phyloP scores from a whole-genome alignment of 2,113 vertebrate species.

The Typhlomys cinereus region DNA sequence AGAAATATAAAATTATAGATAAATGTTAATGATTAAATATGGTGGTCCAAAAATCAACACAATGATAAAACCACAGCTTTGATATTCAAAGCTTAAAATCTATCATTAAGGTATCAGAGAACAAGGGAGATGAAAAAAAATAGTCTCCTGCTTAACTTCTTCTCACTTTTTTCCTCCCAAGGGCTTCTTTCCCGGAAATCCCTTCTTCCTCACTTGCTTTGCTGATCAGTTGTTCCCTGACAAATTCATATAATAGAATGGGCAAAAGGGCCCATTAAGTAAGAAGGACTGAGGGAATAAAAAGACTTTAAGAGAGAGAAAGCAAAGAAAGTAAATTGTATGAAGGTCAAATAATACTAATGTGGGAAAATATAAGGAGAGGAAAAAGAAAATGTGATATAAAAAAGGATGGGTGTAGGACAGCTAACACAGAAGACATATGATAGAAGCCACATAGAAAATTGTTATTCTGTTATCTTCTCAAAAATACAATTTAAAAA shows the following conservation, averaged over 20 bases:
- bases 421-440: too few relatives aligned
- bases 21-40: background rate
- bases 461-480: slow-evolving; percentile 3
- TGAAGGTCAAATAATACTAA: too few relatives aligned
- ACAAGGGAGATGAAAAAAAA: background rate
- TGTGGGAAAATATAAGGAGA: too few relatives aligned
- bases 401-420: too few relatives aligned
- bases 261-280: too few relatives aligned
- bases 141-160: background rate
- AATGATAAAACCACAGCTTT: background rate
- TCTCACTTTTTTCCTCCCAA: background rate
- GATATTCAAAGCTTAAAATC: background rate
- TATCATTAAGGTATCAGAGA: background rate
- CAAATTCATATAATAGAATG: background rate
- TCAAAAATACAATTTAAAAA: too few relatives aligned
- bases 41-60: background rate
- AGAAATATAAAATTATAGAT: background rate
- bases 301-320: too few relatives aligned
- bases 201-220: background rate
- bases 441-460: too few relatives aligned
- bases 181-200: background rate
- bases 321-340: too few relatives aligned
- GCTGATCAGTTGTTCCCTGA: background rate
- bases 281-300: too few relatives aligned
- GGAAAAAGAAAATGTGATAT: too few relatives aligned